A percentile compares a stretch with the other conserved stretches of the same genome.
These are phyloP conservation scores for Mythimna pallens DNA, from an alignment of 2,888 invertebrate genomes.

Conservation along the genomic window DNA sequence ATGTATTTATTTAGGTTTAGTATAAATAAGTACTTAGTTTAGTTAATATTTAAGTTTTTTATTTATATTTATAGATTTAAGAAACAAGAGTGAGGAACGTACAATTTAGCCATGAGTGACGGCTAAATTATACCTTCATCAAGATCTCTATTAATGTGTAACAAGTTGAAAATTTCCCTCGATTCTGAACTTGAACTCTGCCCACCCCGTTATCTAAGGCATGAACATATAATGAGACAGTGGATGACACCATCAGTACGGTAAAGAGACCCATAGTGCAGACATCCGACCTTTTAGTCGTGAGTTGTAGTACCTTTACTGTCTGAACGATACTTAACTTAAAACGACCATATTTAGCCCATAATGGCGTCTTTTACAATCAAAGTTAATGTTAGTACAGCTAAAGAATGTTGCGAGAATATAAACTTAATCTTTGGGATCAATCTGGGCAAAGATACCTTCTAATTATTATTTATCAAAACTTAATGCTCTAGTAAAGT, in stretches of 20 bases:
- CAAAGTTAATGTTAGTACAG: constrained; percentile 18
- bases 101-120: too few relatives aligned
- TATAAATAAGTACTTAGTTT: too few relatives aligned
- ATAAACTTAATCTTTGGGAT: constrained; percentile 5
- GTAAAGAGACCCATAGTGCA: constrained; percentile 34
- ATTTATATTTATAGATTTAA: too few relatives aligned
- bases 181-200: not conserved
- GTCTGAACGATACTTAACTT: constrained; percentile 43
- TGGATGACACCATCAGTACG: constrained; percentile 52
- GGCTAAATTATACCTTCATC: too few relatives aligned
- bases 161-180: not conserved
- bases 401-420: not conserved
- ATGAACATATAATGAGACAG: constrained; percentile 30
- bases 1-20: too few relatives aligned
- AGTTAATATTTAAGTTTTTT: too few relatives aligned
- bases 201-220: constrained; percentile 15
- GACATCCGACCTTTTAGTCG: constrained; percentile 47
- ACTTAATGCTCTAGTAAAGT: too few relatives aligned
- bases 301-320: constrained; percentile 46
- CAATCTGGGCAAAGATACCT: not conserved
- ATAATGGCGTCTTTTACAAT: constrained; percentile 40
- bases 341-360: constrained; percentile 57
- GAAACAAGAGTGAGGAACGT: too few relatives aligned
- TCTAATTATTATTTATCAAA: not conserved
- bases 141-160: not conserved